These are phyloP conservation scores for Phalloptychus januarius DNA, from an alignment of 2,797 vertebrate genomes.

Conservation along the genomic window DNA sequence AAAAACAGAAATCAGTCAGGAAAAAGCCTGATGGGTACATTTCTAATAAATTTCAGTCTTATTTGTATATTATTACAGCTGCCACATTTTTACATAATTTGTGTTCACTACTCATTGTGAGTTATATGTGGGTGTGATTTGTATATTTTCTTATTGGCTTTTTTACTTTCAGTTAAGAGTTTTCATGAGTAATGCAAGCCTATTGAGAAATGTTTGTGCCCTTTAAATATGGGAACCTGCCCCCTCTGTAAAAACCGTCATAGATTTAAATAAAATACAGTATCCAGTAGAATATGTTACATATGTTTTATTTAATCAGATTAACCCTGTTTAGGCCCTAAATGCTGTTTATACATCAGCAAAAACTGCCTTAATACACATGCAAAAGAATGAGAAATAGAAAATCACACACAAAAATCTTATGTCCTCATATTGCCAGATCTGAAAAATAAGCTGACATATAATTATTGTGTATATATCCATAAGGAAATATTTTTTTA, in stretches of 20 bases:
- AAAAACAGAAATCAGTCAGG: not conserved
- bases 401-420: constrained; percentile 1
- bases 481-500: not conserved
- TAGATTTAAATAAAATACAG: not conserved
- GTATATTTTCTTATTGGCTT: not conserved
- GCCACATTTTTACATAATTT: not conserved
- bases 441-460: not conserved
- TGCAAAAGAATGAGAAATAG: constrained; percentile 10
- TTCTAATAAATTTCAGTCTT: not conserved
- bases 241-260: constrained; percentile 1
- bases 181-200: not conserved
- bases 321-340: constrained; percentile 25
- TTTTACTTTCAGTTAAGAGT: not conserved
- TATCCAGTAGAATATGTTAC: not conserved
- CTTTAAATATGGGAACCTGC: not conserved
- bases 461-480: not conserved
- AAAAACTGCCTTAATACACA: constrained; percentile 15
- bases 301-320: constrained; percentile 21
- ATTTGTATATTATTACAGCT: not conserved
- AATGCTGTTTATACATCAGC: constrained; percentile 29
- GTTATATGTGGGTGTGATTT: not conserved
- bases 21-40: not conserved
- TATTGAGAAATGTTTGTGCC: not conserved
- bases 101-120: not conserved
- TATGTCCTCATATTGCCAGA: constrained; percentile 13